Evolutionary conservation across 1,140 invertebrate genomes (phyloP).

Genomic region (Drosophila pandora): DNA sequence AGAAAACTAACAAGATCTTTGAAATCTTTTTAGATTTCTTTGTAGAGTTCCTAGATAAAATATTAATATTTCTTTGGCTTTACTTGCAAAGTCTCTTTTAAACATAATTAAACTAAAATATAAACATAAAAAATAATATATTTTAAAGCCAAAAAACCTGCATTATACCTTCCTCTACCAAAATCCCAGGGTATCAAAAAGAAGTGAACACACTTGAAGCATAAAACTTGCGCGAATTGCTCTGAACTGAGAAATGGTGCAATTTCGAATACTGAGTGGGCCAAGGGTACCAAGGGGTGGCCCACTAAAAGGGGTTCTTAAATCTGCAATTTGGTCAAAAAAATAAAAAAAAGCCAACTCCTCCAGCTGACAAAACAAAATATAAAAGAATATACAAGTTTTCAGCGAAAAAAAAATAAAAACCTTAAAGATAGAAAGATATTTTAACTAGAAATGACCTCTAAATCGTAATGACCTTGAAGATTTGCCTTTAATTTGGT

Average conservation of each 20-base stretch:
- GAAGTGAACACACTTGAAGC: conserved; percentile 24
- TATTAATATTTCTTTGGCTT: too few relatives aligned
- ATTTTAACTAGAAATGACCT: neutral
- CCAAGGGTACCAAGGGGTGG: neutral
- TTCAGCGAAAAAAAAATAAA: neutral
- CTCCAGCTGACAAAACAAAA: conserved; percentile 5
- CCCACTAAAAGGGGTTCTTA: conserved; percentile 1
- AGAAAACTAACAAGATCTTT: too few relatives aligned
- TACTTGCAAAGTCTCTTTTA: too few relatives aligned
- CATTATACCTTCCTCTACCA: neutral
- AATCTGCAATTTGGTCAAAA: conserved; percentile 1
- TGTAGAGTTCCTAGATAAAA: too few relatives aligned
- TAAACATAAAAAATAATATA: neutral
- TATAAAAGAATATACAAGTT: neutral
- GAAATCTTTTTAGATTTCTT: too few relatives aligned
- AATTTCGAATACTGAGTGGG: neutral
- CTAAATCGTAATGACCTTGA: neutral
- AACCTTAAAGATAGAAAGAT: neutral
- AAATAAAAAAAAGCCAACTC: neutral
- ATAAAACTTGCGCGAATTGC: conserved; percentile 29
- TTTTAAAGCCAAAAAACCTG: neutral
- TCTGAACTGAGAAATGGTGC: conserved; percentile 6
- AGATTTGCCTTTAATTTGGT: conserved; percentile 8
- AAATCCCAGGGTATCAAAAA: conserved; percentile 12
- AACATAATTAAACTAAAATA: too few relatives aligned